Percentiles rank a stretch among this genome's conserved stretches.
Evolutionary conservation across 2,797 vertebrate genomes (phyloP).

Genomic region (Serranus cabrilla): DNA sequence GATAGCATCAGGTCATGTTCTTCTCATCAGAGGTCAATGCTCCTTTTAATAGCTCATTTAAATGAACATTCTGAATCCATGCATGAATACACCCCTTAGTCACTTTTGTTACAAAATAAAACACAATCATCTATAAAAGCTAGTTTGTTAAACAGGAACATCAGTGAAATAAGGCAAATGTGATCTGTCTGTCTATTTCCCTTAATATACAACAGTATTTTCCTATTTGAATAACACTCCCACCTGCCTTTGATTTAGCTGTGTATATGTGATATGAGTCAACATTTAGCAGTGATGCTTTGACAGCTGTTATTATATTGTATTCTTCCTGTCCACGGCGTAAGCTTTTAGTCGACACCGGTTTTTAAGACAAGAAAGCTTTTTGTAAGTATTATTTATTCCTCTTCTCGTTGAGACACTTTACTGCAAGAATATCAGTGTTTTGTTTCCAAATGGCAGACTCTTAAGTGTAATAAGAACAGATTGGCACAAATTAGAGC

Average conservation of each 20-base stretch:
- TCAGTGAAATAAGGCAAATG: background rate
- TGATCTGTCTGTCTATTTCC: background rate
- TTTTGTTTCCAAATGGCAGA: conserved; percentile 13
- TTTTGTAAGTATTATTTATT: conserved; percentile 30
- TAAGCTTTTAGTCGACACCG: background rate
- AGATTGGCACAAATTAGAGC: conserved; percentile 13
- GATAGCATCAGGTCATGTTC: conserved; percentile 38
- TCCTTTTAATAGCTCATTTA: conserved; percentile 32
- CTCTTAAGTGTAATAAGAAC: conserved; percentile 5
- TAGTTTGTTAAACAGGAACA: background rate
- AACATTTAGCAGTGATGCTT: conserved; percentile 24
- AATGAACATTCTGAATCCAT: conserved; percentile 18
- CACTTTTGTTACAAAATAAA: background rate
- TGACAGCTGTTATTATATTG: conserved; percentile 41
- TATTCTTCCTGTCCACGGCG: background rate
- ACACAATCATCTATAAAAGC: background rate
- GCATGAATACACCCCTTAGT: background rate
- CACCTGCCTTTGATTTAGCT: conserved; percentile 10
- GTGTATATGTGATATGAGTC: conserved; percentile 19
- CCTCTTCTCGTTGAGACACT: conserved; percentile 18
- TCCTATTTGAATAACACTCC: background rate
- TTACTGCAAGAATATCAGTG: conserved; percentile 5
- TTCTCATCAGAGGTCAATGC: conserved; percentile 28
- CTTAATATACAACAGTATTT: background rate
- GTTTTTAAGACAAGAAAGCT: conserved; percentile 32